Evolutionary conservation across 2,888 invertebrate genomes (phyloP), one percentile per base, ranked within the genome.

Genomic region (Lithosia quadra): DNA sequence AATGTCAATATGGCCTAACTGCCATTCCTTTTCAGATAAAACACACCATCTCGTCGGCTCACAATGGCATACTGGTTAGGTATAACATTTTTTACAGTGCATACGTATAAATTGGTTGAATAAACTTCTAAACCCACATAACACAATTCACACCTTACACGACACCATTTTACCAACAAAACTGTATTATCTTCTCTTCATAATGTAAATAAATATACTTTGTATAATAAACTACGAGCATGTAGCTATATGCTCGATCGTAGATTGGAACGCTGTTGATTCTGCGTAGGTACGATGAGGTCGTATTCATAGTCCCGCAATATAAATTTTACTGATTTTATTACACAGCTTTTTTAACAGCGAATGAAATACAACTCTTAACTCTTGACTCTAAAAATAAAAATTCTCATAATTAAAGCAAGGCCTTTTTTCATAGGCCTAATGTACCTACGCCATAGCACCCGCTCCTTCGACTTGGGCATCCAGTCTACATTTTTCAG

Each of bases 191-290:
- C 61, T 70, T 74, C 60, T 58, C 21, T 36, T 63, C 73, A 74
- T 64, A 79, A 78, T 75, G 81, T 84, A 86, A 87, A 84, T 85
- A 86, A 85, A 84, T 82, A 83, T 77, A 75, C 72, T 76, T 73
- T 74, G 59, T 77, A 74, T 69, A 74, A 34, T 63, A 62, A 69
- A 77, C 67, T 73, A 72, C 65, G 63, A 67, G 34, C 71, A 59
- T 80, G 59, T 78, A 72, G 61, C 67, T 72, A 75, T 77, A 75
- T 76, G 77, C 75, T 77, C 78, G 77, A 83, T 76, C 90, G 91
- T 92, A 86, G 81, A 91, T 88, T 86, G 92, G 91, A 92, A 91
- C 92, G 92, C 83, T 87, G 85, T 84, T 84, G 87, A 89, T 88
- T 88, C 88, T 87, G 89, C 88, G 88, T 88, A 79, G 76, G 83